Evolutionary conservation across 2,797 vertebrate species (phyloP), one percentile per base, ranked within the genome.

Genomic region (Centropyge bicolor): DNA sequence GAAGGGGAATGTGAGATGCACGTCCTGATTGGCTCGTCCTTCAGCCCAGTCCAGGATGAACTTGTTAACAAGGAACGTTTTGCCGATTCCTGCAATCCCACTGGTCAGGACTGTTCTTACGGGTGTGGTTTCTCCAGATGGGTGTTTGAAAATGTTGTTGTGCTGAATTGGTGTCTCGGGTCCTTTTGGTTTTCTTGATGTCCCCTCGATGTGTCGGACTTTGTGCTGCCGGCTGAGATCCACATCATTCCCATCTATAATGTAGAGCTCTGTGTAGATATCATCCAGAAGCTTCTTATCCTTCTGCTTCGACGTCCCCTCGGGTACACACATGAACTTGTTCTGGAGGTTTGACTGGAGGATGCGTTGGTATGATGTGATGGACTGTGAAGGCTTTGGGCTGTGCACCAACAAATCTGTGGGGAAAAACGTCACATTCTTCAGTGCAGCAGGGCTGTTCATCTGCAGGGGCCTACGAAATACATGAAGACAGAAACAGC

Each of bases 41-140:
- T 81, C 51, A 22, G 70, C 66, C 83, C 83, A 85, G 75, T 85
- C 83, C 66, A 85, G 51, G n/a, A 85, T 70, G 67, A 81, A 80
- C 31, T 69, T 84, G 51, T 57, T 5, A 1, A 76, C 57, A 5
- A 80, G 49, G 55, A 83, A 75, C 0, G 81, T 79, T 79, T 83
- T 79, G 6, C 81, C 76, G 1, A 83, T 79, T 55, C 81, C 81
- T 43, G 78, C 82, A 12, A 73, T 80, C 16, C 82, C 78, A 40
- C 8, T 70, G 31, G 78, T 77, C 68, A 80, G 48, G 5, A 81
- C 82, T 20, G 65, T 80, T 52, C 71, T 69, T 10, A 74, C 43
- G 0, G 78, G 78, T 22, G 13, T 70, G 22, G 35, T 48, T 52
- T 52, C 1, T 51, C 76, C 76, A 20, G 69, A 40, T 0, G 43